Percentiles rank a stretch among this genome's conserved stretches.
phyloP scores from a whole-genome alignment of 2,888 invertebrate genomes.

The Dynastes hyllus region DNA sequence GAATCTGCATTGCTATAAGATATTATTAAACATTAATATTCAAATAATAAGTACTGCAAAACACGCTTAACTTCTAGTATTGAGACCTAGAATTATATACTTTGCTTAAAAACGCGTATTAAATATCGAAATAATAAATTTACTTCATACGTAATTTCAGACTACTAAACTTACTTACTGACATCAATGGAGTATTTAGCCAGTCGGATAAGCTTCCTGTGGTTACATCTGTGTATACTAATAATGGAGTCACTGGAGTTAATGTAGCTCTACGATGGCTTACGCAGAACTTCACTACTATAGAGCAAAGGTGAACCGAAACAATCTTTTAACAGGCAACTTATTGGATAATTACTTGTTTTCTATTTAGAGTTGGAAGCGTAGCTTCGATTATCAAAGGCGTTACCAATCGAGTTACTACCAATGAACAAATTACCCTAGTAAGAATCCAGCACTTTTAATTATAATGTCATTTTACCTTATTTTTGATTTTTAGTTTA shows the following conservation, averaged over 20 bases:
- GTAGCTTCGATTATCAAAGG: constrained; percentile 31
- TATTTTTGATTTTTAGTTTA: constrained; percentile 36
- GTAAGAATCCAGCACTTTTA: constrained; percentile 17
- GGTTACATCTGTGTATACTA: constrained; percentile 62
- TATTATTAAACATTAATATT: no score
- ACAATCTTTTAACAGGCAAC: not conserved
- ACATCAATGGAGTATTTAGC: not conserved
- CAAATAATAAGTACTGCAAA: no score
- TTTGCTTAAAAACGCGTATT: no score
- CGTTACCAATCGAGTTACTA: constrained; percentile 42
- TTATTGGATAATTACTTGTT: not conserved
- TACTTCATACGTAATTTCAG: constrained; percentile 5
- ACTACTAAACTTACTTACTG: not conserved
- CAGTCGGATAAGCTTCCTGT: constrained; percentile 45
- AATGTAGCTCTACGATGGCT: constrained; percentile 72
- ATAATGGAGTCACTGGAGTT: constrained; percentile 70
- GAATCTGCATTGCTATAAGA: no score
- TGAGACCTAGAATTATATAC: no score
- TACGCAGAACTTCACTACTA: constrained; percentile 68
- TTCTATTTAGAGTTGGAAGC: constrained; percentile 32
- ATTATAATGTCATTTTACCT: not conserved
- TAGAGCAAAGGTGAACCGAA: constrained; percentile 43
- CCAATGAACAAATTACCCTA: constrained; percentile 22
- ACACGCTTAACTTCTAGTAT: no score
- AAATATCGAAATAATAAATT: not conserved